These are phyloP conservation scores for Agrochola litura DNA, from an alignment of 2,888 invertebrate genomes.

Conservation along the genomic window DNA sequence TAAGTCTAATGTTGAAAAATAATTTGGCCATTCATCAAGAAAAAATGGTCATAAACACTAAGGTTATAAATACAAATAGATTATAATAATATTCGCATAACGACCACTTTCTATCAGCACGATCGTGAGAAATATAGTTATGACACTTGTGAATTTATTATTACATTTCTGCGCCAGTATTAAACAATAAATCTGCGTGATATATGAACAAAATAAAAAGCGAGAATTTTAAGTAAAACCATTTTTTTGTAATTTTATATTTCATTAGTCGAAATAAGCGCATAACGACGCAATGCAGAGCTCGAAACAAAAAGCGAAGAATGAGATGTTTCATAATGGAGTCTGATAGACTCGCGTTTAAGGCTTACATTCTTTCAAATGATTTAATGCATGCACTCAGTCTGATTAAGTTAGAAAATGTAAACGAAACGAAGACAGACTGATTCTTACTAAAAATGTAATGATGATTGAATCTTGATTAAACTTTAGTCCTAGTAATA, in stretches of 20 bases:
- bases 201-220: conserved; percentile 22
- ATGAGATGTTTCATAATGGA: conserved; percentile 33
- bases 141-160: conserved; percentile 48
- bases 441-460: conserved; percentile 11
- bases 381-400: conserved; percentile 53
- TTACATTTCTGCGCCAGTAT: conserved; percentile 24
- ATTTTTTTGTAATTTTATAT: conserved; percentile 8
- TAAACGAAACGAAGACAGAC: conserved; percentile 18
- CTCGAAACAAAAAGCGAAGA: conserved; percentile 39
- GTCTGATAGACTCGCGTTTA: conserved; percentile 31
- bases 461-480: conserved; percentile 33
- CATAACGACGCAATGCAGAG: conserved; percentile 56
- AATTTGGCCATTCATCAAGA: background rate
- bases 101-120: conserved; percentile 8
- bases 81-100: conserved; percentile 31
- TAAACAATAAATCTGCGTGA: conserved; percentile 42
- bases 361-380: conserved; percentile 35
- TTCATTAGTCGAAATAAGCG: conserved; percentile 48
- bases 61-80: background rate
- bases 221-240: conserved; percentile 4
- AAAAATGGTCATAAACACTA: background rate
- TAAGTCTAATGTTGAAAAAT: background rate
- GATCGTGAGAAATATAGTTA: conserved; percentile 17
- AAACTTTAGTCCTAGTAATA: conserved; percentile 20
- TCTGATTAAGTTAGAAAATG: conserved; percentile 39